These are phyloP conservation scores for Bergia sp. DNA, from an alignment of 92 coral and sea anemone species.

Conservation along the genomic window DNA sequence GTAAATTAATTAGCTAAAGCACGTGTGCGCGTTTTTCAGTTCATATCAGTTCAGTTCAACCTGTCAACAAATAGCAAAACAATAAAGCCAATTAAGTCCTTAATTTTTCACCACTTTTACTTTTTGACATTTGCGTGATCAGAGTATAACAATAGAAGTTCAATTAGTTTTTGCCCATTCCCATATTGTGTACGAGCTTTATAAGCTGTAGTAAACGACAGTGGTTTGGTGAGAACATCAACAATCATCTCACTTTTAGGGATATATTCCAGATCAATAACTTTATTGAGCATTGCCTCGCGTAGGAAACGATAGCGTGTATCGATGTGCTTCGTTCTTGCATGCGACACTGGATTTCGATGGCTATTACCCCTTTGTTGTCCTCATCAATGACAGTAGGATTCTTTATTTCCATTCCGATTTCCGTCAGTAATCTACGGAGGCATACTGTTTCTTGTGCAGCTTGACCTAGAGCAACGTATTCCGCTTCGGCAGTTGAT, in stretches of 20 bases:
- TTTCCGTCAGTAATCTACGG: neutral
- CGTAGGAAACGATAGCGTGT: constrained; percentile 26
- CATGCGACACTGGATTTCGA: constrained; percentile 25
- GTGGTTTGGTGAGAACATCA: neutral
- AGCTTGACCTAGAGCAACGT: neutral
- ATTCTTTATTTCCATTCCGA: too few species aligned
- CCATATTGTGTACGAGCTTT: neutral
- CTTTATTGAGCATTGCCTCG: neutral
- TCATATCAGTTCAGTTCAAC: too few species aligned
- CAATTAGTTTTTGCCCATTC: neutral
- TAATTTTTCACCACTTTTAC: too few species aligned
- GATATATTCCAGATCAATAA: neutral
- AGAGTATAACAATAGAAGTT: too few species aligned
- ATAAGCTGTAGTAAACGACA: neutral
- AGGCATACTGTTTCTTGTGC: neutral
- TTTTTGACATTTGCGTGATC: too few species aligned
- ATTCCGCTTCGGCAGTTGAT: too few species aligned
- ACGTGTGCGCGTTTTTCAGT: too few species aligned
- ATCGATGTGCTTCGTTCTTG: constrained; percentile 48
- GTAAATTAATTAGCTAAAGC: too few species aligned
- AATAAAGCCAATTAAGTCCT: too few species aligned
- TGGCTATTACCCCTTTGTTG: neutral
- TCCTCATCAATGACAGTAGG: neutral
- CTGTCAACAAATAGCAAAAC: too few species aligned
- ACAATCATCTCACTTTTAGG: neutral